Conservation (phyloP, 37 sponge, comb jelly and placozoan genomes). For the Ephydatia muelleri region DNA sequence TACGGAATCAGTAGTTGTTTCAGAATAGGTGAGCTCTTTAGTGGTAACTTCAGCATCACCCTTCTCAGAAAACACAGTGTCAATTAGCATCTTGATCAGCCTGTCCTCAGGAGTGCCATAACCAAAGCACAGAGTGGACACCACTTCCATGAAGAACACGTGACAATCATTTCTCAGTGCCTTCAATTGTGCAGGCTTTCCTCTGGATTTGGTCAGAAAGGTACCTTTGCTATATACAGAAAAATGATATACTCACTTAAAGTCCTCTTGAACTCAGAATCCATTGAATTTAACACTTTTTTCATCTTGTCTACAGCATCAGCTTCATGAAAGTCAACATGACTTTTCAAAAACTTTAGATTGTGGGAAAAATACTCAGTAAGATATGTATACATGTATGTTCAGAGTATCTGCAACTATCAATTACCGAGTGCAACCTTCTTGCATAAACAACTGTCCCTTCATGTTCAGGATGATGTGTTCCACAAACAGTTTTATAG, state of each 20-base stretch:
- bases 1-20: conserved; percentile 35
- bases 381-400: background rate
- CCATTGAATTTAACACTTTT: conserved; percentile 18
- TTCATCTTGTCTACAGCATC: conserved; percentile 31
- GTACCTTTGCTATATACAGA: background rate
- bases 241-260: conserved; percentile 4
- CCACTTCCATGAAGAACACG: conserved; percentile 70
- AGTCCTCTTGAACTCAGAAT: background rate
- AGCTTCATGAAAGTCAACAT: conserved; percentile 23
- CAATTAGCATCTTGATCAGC: conserved; percentile 56
- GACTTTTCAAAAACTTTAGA: conserved; percentile 17
- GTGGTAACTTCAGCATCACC: conserved; percentile 25
- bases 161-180: conserved; percentile 19
- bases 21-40: conserved; percentile 42
- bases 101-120: conserved; percentile 56
- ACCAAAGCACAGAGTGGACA: conserved; percentile 80
- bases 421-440: conserved; percentile 45
- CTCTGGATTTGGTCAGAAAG: background rate
- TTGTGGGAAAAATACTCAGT: background rate
- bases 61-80: conserved; percentile 48
- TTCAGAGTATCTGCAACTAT: conserved; percentile 1
- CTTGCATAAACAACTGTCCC: conserved; percentile 21
- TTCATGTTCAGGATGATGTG: conserved; percentile 45
- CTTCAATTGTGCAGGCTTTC: background rate
- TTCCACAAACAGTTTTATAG: conserved; percentile 68